Evolutionary conservation across 2,888 invertebrate genomes (phyloP).

Genomic region (Malthinus flaveolus): DNA sequence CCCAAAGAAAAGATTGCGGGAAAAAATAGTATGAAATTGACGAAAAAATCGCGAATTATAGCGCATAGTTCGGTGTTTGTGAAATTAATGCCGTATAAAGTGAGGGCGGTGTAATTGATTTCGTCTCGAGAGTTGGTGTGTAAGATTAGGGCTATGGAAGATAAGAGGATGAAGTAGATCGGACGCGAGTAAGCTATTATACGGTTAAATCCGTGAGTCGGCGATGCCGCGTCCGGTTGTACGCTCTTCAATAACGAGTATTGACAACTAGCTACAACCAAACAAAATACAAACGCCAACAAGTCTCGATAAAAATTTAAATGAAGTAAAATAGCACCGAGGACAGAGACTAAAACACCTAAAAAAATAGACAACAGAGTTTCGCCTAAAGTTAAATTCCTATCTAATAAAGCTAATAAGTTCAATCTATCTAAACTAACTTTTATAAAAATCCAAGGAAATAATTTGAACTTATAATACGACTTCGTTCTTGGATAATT

Average conservation of each 20-base stretch:
- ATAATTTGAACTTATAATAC: constrained; percentile 77
- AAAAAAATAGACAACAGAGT: constrained; percentile 80
- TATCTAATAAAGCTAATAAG: constrained; percentile 88
- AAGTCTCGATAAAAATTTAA: constrained; percentile 89
- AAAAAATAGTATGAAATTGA: constrained; percentile 83
- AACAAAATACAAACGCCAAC: constrained; percentile 92
- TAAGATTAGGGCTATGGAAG: constrained; percentile 53
- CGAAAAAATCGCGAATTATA: constrained; percentile 72
- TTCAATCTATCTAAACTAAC: constrained; percentile 92
- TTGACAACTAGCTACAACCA: constrained; percentile 97
- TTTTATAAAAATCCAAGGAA: constrained; percentile 69
- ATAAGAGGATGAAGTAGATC: constrained; percentile 88
- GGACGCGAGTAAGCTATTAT: constrained; percentile 93
- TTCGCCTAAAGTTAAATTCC: constrained; percentile 83
- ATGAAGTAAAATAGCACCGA: constrained; percentile 83
- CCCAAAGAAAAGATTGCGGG: constrained; percentile 95
- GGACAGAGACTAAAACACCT: constrained; percentile 80
- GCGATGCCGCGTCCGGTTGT: constrained; percentile 98
- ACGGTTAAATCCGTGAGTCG: constrained; percentile 96
- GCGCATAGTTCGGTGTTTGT: constrained; percentile 66
- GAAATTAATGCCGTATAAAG: constrained; percentile 56
- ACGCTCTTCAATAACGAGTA: constrained; percentile 97
- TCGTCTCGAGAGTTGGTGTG: constrained; percentile 44
- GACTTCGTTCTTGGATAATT: constrained; percentile 45
- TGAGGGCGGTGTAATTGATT: constrained; percentile 47